phyloP scores from a whole-genome alignment of 37 sponge, comb jelly and placozoan genomes.

The Petrosia ficiformis region DNA sequence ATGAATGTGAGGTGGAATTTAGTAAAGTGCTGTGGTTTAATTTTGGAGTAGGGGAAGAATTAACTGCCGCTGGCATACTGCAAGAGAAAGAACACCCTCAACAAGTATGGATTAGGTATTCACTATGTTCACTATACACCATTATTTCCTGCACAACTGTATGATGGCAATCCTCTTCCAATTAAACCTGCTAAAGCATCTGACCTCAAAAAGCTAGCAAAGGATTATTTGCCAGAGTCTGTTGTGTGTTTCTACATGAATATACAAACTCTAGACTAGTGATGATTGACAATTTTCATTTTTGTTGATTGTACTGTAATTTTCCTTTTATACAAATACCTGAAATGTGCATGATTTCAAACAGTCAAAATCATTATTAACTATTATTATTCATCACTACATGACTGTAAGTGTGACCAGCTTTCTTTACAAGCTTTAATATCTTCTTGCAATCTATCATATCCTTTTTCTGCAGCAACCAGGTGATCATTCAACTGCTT shows the following conservation, averaged over 20 bases:
- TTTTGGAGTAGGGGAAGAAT: conserved; percentile 24
- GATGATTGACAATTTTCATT: background rate
- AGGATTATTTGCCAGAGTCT: conserved; percentile 6
- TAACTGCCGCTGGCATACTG: background rate
- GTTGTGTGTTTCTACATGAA: background rate
- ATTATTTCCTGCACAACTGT: background rate
- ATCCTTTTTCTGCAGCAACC: conserved; percentile 17
- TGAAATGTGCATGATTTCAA: no score
- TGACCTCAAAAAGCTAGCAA: conserved; percentile 11
- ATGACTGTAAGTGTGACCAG: no score
- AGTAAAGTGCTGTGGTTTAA: conserved; percentile 15
- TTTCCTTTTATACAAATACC: no score
- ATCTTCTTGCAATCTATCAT: conserved; percentile 15
- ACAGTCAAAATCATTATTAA: no score
- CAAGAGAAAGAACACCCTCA: conserved; percentile 1
- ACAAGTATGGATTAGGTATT: conserved; percentile 19
- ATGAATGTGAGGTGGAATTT: conserved; percentile 1
- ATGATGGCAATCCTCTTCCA: conserved; percentile 6
- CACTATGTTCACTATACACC: background rate
- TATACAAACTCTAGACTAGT: background rate
- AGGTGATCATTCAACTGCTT: conserved; percentile 13
- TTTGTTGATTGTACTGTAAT: no score
- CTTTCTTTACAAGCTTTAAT: conserved; percentile 1
- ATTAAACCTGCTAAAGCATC: conserved; percentile 9
- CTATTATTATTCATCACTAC: no score